Conservation (phyloP, 2,888 invertebrate species). For the Rhimphoctona megacephalus region DNA sequence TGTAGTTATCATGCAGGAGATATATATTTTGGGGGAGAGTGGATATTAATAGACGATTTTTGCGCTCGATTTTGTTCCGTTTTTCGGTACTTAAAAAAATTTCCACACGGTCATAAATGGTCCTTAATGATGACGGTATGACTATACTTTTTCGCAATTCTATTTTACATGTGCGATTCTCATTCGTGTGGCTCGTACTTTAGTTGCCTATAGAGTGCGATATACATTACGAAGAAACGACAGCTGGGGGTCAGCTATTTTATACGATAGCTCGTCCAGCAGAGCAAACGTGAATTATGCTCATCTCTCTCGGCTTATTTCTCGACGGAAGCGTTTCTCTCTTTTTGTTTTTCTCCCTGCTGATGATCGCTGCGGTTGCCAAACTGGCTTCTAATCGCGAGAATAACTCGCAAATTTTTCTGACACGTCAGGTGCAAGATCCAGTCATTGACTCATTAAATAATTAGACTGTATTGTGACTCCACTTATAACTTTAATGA, state of each 20-base stretch:
- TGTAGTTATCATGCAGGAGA: conserved; percentile 22
- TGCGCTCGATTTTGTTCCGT: conserved; percentile 34
- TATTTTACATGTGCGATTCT: conserved; percentile 44
- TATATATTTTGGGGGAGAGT: conserved; percentile 21
- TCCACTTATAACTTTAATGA: conserved; percentile 35
- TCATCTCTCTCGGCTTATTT: conserved; percentile 38
- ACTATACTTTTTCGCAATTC: conserved; percentile 18
- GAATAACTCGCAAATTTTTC: conserved; percentile 38
- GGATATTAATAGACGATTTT: conserved; percentile 37
- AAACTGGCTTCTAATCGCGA: conserved; percentile 21
- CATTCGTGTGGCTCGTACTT: conserved; percentile 25
- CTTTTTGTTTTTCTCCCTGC: conserved; percentile 31
- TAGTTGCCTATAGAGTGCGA: conserved; percentile 2
- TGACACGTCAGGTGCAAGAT: conserved; percentile 11
- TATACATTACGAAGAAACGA: conserved; percentile 56
- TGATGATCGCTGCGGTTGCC: conserved; percentile 38
- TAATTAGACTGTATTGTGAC: conserved; percentile 28
- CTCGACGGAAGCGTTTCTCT: conserved; percentile 12
- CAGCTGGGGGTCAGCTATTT: conserved; percentile 63
- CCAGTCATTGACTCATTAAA: conserved; percentile 53
- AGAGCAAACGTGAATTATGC: conserved; percentile 35
- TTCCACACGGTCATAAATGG: conserved; percentile 27
- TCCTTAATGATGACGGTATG: not conserved
- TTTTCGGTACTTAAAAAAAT: conserved; percentile 23
- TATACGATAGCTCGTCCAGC: conserved; percentile 54